Evolutionary conservation across 2,888 invertebrate genomes (phyloP).

Genomic region (Cheilosia urbana): DNA sequence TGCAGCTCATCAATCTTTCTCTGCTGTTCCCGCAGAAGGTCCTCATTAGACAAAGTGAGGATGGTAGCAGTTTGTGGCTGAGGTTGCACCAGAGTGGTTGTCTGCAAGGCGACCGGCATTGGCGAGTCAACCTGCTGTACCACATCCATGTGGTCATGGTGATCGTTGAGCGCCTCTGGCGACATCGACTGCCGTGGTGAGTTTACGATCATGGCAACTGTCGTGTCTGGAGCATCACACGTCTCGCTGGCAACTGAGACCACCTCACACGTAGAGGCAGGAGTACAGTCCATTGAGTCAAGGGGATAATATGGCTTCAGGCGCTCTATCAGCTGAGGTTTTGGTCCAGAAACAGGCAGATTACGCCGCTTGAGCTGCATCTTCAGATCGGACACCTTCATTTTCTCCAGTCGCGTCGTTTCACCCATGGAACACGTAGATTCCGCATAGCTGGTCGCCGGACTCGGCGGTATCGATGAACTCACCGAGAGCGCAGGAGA

Average conservation of each 20-base stretch:
- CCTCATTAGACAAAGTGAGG: conserved; percentile 85
- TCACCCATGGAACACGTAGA: conserved; percentile 80
- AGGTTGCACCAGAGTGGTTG: conserved; percentile 80
- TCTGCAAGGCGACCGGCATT: conserved; percentile 80
- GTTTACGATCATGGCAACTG: conserved; percentile 80
- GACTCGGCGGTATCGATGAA: conserved; percentile 84
- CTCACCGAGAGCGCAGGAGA: conserved; percentile 85
- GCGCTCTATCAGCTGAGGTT: conserved; percentile 96
- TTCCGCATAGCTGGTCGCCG: conserved; percentile 82
- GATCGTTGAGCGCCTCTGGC: conserved; percentile 77
- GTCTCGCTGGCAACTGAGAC: conserved; percentile 78
- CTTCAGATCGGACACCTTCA: conserved; percentile 98
- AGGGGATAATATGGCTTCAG: conserved; percentile 89
- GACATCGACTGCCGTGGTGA: conserved; percentile 79
- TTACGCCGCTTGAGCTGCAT: conserved; percentile 96
- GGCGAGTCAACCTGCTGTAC: conserved; percentile 82
- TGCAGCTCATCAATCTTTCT: conserved; percentile 95
- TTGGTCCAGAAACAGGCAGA: conserved; percentile 97
- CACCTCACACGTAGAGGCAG: conserved; percentile 84
- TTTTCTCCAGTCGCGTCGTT: conserved; percentile 92
- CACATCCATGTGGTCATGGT: conserved; percentile 83
- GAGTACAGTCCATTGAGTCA: conserved; percentile 82
- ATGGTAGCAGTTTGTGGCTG: conserved; percentile 81
- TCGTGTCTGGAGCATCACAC: conserved; percentile 76
- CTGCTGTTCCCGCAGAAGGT: conserved; percentile 92